Evolutionary conservation across 2,797 vertebrate genomes (phyloP), one percentile per base, ranked within the genome.

Genomic region (Apodemus agrarius): DNA sequence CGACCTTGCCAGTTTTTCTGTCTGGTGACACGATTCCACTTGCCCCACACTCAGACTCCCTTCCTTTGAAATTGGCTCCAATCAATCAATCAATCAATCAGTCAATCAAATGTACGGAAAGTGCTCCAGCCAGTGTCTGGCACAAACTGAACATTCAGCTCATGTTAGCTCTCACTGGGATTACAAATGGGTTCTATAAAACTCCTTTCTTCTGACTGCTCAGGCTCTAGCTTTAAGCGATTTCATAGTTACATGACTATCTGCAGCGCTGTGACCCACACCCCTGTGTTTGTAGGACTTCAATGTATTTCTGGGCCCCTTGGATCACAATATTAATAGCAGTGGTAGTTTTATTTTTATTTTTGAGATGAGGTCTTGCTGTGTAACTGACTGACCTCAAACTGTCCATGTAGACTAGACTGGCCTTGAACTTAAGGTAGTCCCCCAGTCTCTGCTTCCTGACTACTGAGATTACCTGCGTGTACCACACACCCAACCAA

Each of bases 131-230:
- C 9, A 49, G n/a, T 69, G 29, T 59, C 89, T 69, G 84, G 34
- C 40, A 89, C 69, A 93, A 16, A 75, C 74, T 76, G 89, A 90
- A 59, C 16, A 78, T 46, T 85, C 31, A 90, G 11, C 69, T 92
- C 22, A 40, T 59, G 43, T 59, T 92, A 84, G 12, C 43, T 89
- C 59, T 78, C 40, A 63, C 31, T 89, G 16, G 22, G 37, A 96
- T 76, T 54, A 90, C 21, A 89, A 84, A 49, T 1, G 26, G 22
- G 14, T 86, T 52, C 63, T 52, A 52, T 1, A 37, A 87, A 87
- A 90, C n/a, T 79, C 31, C 34, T 83, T 96, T 94, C 43, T 84
- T 95, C 72, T 93, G 75, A 96, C 57, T 63, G 19, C 14, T 85
- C 14, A 59, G 54, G 13, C 40, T 91, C 57, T 69, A 82, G 46